Evolutionary conservation across 2,797 vertebrate genomes (phyloP), one percentile per base, ranked within the genome.

Genomic region (Australoheros facetus): DNA sequence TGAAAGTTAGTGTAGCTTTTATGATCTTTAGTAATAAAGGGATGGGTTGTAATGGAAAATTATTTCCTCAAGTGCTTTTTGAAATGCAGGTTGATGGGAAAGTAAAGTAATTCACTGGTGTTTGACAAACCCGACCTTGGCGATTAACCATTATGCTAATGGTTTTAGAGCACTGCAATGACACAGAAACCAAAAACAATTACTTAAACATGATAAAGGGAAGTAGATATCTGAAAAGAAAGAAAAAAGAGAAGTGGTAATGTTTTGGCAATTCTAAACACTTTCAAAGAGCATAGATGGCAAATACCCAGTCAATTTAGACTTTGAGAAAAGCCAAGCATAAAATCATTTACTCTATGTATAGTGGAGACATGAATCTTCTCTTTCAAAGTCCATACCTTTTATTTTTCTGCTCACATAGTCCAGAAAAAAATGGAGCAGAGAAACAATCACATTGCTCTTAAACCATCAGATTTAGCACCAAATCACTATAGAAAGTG

Each of bases 401-500:
- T 73, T 77, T 64, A 79, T 74, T 77, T 77, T 83, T 23, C 45
- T 28, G 30, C n/a, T 57, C 71, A 73, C 26, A 70, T 56, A 62
- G 76, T 53, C 34, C 54, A 74, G 56, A 34, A 21, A 30, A n/a
- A 37, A 37, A 37, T 10, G 26, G 10, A 69, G 17, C 28, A 69
- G 64, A 5, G 53, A 75, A 78, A 88, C 81, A 84, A 78, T 80
- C 69, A 23, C 12, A 9, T 16, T 5, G 21, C 70, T 75, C 77
- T 86, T 85, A 83, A 87, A 80, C 71, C 71, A 42, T 91, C 77
- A 74, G 45, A 88, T 76, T 55, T 56, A 34, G 62, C 66, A 81
- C 80, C 74, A 71, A 34, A 83, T 70, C 56, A 66, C 55, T 39
- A 64, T n/a, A 62, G 57, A 87, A 81, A 59, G 42, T 58, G 42